Evolutionary conservation across 1,140 invertebrate species (phyloP).

Genomic region (Anadara kagoshimensis): DNA sequence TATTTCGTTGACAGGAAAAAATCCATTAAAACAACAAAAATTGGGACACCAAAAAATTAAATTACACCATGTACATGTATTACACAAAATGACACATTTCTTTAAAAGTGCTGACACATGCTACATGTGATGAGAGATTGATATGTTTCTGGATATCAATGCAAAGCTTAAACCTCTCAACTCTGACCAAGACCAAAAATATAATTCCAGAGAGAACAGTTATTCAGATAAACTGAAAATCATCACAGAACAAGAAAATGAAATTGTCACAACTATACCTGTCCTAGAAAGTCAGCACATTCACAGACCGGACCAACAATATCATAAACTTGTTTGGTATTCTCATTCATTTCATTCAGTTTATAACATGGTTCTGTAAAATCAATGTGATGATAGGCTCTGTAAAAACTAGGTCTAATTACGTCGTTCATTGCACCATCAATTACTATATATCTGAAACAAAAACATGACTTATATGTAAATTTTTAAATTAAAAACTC

Average conservation of each 20-base stretch:
- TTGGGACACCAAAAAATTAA: too few relatives aligned
- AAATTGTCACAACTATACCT: slow-evolving; percentile 43
- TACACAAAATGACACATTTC: too few relatives aligned
- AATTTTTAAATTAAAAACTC: too few relatives aligned
- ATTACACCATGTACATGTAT: too few relatives aligned
- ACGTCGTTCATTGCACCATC: slow-evolving; percentile 71
- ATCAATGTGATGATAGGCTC: slow-evolving; percentile 72
- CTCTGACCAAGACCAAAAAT: too few relatives aligned
- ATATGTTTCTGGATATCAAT: too few relatives aligned
- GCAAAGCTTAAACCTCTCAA: too few relatives aligned
- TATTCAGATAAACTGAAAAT: neutral
- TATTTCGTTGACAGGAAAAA: too few relatives aligned
- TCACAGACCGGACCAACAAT: slow-evolving; percentile 76
- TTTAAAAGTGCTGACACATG: too few relatives aligned
- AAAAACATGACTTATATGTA: neutral
- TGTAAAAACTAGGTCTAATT: slow-evolving; percentile 74
- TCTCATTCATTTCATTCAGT: neutral
- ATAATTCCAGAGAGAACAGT: neutral
- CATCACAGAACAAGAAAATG: neutral
- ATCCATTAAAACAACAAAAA: too few relatives aligned
- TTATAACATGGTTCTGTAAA: slow-evolving; percentile 39
- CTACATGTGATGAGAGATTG: too few relatives aligned
- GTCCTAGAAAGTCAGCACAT: slow-evolving; percentile 73
- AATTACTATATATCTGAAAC: slow-evolving; percentile 61
- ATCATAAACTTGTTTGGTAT: slow-evolving; percentile 57